Evolutionary conservation across 2,113 vertebrate species (phyloP), one percentile per base, ranked within the genome.

Genomic region (Coptodon bakossiorum): DNA sequence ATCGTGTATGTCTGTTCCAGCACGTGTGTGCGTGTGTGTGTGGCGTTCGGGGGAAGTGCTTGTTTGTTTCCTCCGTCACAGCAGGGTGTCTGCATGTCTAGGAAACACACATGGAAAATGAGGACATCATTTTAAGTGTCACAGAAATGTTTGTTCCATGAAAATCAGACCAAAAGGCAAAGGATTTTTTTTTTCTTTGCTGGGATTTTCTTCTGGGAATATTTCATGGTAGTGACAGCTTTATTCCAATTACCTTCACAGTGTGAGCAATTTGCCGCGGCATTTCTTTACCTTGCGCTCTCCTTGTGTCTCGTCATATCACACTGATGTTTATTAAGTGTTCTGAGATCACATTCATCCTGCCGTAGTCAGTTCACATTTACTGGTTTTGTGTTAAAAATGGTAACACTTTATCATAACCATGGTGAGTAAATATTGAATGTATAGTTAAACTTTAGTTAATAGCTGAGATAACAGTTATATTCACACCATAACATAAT

Each of bases 51-150:
- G 52, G 76, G 78, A 16, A 78, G 79, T 53, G 76, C 66, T 85
- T 90, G 90, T 94, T 94, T 93, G 93, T 91, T 94, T 92, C 85
- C 90, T 87, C 79, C 85, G 52, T 87, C 92, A 36, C 95, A 91
- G 93, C 90, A 22, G 83, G 93, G 82, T 19, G 38, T 63, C 92
- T 82, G 82, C 91, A 82, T 79, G 88, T 92, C 57, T 61, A 31
- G 86, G 76, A 91, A 91, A 94, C 34, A 89, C 83, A 88, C 61
- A 54, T 14, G 53, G 81, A 84, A 92, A 92, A 90, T 85, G 86
- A 93, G 93, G 90, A 90, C 91, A 93, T 93, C 78, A 93, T 82
- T 94, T 94, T 83, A 80, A 87, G 80, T 93, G 92, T 93, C 86
- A 91, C 79, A 73, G 63, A 90, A 90, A 80, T 92, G 83, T 91